Evolutionary conservation across 2,888 invertebrate species (phyloP).

Genomic region (Mythimna lalbum): DNA sequence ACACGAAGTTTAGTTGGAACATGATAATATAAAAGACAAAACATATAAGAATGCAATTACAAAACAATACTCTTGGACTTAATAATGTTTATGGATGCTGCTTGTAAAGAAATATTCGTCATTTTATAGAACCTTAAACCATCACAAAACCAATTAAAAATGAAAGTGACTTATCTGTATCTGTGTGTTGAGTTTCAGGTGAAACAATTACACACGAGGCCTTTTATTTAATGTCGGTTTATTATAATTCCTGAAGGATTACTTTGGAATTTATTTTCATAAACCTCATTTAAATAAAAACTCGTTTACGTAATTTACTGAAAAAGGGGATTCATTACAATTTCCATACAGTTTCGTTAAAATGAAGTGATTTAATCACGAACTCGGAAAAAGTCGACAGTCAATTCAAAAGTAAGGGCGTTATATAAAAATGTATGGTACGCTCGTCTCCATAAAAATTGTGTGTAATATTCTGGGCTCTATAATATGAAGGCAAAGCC

Average conservation of each 20-base stretch:
- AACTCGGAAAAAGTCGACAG: neutral
- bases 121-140: too few relatives aligned
- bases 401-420: neutral
- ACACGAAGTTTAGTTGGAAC: too few relatives aligned
- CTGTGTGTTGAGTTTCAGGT: too few relatives aligned
- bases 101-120: neutral
- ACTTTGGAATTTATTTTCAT: neutral
- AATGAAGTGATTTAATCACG: neutral
- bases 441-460: conserved; percentile 17
- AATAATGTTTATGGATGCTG: too few relatives aligned
- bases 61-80: too few relatives aligned
- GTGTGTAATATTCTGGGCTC: conserved; percentile 12
- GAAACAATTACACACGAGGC: too few relatives aligned
- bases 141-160: neutral
- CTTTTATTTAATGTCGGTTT: neutral
- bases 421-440: neutral
- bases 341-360: neutral
- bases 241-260: neutral
- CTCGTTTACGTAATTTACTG: neutral
- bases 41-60: too few relatives aligned
- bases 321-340: neutral
- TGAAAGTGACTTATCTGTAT: neutral
- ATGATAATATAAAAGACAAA: too few relatives aligned
- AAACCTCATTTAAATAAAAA: neutral
- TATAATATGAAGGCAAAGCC: conserved; percentile 9